These are phyloP conservation scores for Metaphire vulgaris DNA, from an alignment of 1,140 invertebrate species.

Conservation along the genomic window DNA sequence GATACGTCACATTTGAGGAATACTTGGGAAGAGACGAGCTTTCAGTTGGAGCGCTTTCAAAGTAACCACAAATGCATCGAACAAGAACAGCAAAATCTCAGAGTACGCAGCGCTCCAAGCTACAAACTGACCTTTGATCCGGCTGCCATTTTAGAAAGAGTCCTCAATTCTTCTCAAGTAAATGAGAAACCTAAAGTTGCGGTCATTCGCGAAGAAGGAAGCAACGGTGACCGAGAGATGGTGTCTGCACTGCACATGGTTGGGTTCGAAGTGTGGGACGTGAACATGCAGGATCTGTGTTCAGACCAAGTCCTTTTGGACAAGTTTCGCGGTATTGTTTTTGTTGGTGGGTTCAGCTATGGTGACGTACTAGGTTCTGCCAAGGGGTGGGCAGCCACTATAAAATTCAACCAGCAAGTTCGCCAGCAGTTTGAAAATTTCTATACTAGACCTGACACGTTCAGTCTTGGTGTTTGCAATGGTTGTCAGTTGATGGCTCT, in stretches of 20 bases:
- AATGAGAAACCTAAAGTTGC: slow-evolving; percentile 61
- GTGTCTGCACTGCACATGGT: slow-evolving; percentile 81
- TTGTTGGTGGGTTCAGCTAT: slow-evolving; percentile 96
- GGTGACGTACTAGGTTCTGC: slow-evolving; percentile 94
- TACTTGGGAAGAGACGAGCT: slow-evolving; percentile 94
- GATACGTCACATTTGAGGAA: slow-evolving; percentile 63
- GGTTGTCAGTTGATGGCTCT: slow-evolving; percentile 92
- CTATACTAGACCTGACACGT: slow-evolving; percentile 67
- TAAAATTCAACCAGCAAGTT: slow-evolving; percentile 64
- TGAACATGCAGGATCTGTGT: slow-evolving; percentile 50
- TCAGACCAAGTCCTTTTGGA: slow-evolving; percentile 60
- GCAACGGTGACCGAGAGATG: slow-evolving; percentile 96
- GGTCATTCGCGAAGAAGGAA: slow-evolving; percentile 91
- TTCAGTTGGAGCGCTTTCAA: slow-evolving; percentile 75
- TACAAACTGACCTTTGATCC: slow-evolving; percentile 66
- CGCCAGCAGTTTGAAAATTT: slow-evolving; percentile 70
- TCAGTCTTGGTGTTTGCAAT: slow-evolving; percentile 94
- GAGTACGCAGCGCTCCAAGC: slow-evolving; percentile 53
- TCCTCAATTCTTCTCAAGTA: neutral
- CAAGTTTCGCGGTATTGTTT: slow-evolving; percentile 78
- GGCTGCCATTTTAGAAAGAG: neutral
- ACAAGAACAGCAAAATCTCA: slow-evolving; percentile 61
- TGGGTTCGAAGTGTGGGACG: slow-evolving; percentile 67
- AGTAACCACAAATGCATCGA: slow-evolving; percentile 69
- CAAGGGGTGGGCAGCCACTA: slow-evolving; percentile 92